A percentile compares a stretch with the other conserved stretches of the same genome.
Evolutionary conservation across 2,888 invertebrate species (phyloP).

Genomic region (Rosalia funebris): DNA sequence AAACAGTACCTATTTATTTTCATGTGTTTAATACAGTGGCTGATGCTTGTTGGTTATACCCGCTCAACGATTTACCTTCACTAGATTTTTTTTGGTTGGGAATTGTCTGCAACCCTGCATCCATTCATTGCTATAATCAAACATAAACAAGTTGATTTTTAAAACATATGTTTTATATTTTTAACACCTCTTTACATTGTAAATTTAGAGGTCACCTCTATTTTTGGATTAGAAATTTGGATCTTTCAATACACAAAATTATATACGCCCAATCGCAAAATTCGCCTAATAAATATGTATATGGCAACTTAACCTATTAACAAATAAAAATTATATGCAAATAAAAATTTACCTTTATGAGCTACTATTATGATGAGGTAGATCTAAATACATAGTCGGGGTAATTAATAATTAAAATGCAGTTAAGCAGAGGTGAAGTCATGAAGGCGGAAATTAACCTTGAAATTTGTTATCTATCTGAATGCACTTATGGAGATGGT

Average conservation of each 20-base stretch:
- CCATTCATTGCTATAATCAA: constrained; percentile 32
- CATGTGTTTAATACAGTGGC: constrained; percentile 66
- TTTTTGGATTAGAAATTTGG: constrained; percentile 11
- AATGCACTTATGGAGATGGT: too few relatives aligned
- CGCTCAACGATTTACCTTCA: constrained; percentile 66
- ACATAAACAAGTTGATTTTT: constrained; percentile 10
- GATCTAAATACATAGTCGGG: too few relatives aligned
- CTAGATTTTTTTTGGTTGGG: constrained; percentile 65
- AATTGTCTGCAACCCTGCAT: constrained; percentile 60
- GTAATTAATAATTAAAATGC: too few relatives aligned
- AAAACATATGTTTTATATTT: constrained; percentile 19
- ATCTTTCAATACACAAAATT: background rate
- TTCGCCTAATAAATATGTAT: too few relatives aligned
- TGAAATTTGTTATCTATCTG: too few relatives aligned
- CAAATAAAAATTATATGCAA: too few relatives aligned
- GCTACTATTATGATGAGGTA: too few relatives aligned
- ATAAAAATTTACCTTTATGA: too few relatives aligned
- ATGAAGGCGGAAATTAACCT: too few relatives aligned
- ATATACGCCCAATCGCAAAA: too few relatives aligned
- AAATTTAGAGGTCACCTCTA: constrained; percentile 17
- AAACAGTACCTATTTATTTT: constrained; percentile 67
- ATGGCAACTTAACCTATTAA: too few relatives aligned
- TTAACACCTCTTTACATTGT: constrained; percentile 12
- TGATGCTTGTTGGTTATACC: constrained; percentile 66
- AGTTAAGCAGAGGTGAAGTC: too few relatives aligned